Evolutionary conservation across 2,888 invertebrate species (phyloP).

Genomic region (Napeogenes sylphis): DNA sequence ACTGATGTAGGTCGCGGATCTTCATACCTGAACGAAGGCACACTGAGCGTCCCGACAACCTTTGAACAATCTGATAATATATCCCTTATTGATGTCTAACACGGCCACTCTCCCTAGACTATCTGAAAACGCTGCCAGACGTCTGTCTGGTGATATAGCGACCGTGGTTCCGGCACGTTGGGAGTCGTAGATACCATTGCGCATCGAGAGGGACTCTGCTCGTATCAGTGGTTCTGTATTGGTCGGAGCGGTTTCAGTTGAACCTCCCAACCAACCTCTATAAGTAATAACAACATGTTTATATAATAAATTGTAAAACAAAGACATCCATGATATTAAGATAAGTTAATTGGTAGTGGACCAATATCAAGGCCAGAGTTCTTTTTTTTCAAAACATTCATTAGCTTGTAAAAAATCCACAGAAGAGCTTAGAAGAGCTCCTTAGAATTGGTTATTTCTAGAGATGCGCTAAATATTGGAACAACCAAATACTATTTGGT

Average conservation of each 20-base stretch:
- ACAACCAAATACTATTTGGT: too few species aligned
- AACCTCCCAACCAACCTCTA: slow-evolving; percentile 69
- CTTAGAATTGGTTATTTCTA: too few species aligned
- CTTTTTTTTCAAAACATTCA: too few species aligned
- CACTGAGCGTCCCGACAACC: slow-evolving; percentile 97
- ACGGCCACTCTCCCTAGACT: slow-evolving; percentile 91
- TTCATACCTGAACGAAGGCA: slow-evolving; percentile 89
- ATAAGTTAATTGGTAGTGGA: too few species aligned
- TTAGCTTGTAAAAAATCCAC: too few species aligned
- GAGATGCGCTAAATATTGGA: too few species aligned
- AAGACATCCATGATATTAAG: too few species aligned
- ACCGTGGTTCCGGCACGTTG: slow-evolving; percentile 84
- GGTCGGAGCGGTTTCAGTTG: slow-evolving; percentile 48
- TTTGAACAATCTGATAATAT: slow-evolving; percentile 92
- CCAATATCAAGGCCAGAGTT: too few species aligned
- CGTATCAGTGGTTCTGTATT: slow-evolving; percentile 75
- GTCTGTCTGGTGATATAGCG: slow-evolving; percentile 87
- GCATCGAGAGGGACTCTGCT: slow-evolving; percentile 84
- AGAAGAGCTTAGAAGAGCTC: too few species aligned
- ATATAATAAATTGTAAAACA: too few species aligned
- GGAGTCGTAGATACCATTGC: slow-evolving; percentile 89
- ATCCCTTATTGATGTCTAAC: slow-evolving; percentile 88
- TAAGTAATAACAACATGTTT: slow-evolving; percentile 15
- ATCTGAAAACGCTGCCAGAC: slow-evolving; percentile 89
- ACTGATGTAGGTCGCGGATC: background rate